Base-by-base conservation (phyloP, 2,888 invertebrate genomes). In the Drosophila nigritarsus region DNA sequence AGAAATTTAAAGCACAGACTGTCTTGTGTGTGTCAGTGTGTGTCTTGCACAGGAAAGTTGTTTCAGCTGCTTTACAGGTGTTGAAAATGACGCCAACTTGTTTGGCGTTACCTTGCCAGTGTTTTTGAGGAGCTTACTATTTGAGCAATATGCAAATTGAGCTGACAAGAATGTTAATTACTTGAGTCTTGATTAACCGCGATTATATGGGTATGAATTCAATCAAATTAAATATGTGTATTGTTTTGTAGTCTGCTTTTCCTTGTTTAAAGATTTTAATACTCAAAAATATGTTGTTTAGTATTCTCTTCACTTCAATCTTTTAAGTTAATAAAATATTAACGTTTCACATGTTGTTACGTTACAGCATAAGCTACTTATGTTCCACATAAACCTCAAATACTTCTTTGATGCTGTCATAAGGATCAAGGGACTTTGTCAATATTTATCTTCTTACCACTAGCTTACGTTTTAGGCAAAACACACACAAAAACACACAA, bases 61-160 rank as follows among this genome's bases (percentile, higher is more conserved):
- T 53, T 61, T 65, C 65, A 73, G 77, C 72, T 79, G 49, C 73
- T 71, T 84, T 82, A 77, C 89, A 89, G 87, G 89, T 87, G 87
- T 79, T 87, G 66, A 82, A 78, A 82, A 80, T 77, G 80, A 73
- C 87, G 75, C 75, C 75, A 71, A 75, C 73, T 81, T 80, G 71
- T 65, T 70, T 68, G 65, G 51, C 40, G 24, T 49, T 45, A 56
- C 49, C 60, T 29, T 64, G 58, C 59, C 48, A 48, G 55, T 69
- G 61, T 69, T 71, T 61, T 51, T 63, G 27, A 67, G 24, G 58
- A 64, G 24, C 34, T 55, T 40, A 67, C 67, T 32, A 55, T 54
- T 34, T 32, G 11, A 55, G 50, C 54, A 65, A 61, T 70, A 83
- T 81, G 80, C 76, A 80, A 82, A 80, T 82, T 59, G 53, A 55